A percentile compares a stretch with the other conserved stretches of the same genome.
Conservation (phyloP, 1,140 invertebrate genomes). For the Polypedilum vanderplanki region DNA sequence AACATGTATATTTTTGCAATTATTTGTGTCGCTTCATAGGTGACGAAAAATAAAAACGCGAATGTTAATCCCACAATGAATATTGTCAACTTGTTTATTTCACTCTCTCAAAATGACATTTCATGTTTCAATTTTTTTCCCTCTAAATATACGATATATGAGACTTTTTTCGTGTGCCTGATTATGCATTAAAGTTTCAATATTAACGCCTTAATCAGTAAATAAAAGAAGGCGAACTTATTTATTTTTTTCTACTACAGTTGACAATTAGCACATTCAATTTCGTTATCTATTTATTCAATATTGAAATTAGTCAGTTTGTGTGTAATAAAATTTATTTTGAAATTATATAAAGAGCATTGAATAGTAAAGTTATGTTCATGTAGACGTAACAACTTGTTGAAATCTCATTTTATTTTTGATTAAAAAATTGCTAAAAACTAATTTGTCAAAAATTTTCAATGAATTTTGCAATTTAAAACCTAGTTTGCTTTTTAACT, state of each 20-base stretch:
- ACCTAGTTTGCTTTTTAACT: no score
- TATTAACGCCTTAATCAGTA: conserved; percentile 6
- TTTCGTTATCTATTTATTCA: not conserved
- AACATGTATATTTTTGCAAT: not conserved
- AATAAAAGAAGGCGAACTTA: not conserved
- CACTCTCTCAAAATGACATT: not conserved
- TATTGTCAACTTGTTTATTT: conserved; percentile 27
- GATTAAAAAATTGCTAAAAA: no score
- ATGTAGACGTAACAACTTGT: no score
- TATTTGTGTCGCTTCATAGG: not conserved
- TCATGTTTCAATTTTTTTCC: not conserved
- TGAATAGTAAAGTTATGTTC: no score
- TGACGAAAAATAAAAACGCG: not conserved
- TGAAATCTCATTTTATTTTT: no score
- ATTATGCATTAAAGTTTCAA: conserved; percentile 4
- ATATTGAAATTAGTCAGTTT: no score
- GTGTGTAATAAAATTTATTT: no score
- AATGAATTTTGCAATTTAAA: no score
- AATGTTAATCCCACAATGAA: conserved; percentile 6
- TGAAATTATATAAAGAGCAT: no score
- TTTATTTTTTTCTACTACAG: not conserved
- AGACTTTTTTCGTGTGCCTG: not conserved
- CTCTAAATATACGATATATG: no score
- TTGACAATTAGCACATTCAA: conserved; percentile 13
- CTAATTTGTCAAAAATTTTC: no score